Base-by-base conservation (phyloP, 1,140 invertebrate genomes). In the Hyposmocoma kahamanoa region DNA sequence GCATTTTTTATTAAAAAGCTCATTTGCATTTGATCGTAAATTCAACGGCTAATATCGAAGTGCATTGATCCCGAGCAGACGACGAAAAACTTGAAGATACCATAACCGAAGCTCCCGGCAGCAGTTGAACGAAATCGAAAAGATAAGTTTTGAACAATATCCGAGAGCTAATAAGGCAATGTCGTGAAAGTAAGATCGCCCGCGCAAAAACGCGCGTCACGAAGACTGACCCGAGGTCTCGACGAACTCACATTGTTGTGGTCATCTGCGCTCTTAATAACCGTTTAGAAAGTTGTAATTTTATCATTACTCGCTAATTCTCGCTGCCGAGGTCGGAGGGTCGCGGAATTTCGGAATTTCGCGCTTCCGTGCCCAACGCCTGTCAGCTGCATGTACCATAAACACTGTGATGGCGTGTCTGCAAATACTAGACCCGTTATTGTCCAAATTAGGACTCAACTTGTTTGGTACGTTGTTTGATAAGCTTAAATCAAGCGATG, bases 221-320 rank as follows among this genome's bases (percentile, higher is more conserved):
- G 42, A 17, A n/a, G n/a, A n/a, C 42, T 17, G 32, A 3, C 32
- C 32, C 15, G 32, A 36, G 13, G 6, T 30, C 28, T 8, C 10
- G 28, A 13, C 28, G 22, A 11, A 30, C n/a, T 42, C 50, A 30
- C 41, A 52, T 57, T 52, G 50, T 57, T 52, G 49, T 39, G 42
- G 44, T 51, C 52, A 28, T 36, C 32, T 36, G 32, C 13, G 51
- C 46, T 57, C 53, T 51, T 63, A 60, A 61, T 67, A 64, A 68
- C 51, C 55, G 56, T 71, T 73, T 73, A 75, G 70, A 78, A 78
- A 78, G 72, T 72, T 53, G 58, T 67, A 67, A 65, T 68, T 58
- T 66, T 64, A 64, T 63, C 59, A 75, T 70, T 66, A 66, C 47
- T 19, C 44, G 48, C 52, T 50, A 46, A 57, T 56, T 41, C 58